Evolutionary conservation across 2,113 vertebrate species (phyloP), one percentile per base, ranked within the genome.

Genomic region (Myiopsitta monachus): DNA sequence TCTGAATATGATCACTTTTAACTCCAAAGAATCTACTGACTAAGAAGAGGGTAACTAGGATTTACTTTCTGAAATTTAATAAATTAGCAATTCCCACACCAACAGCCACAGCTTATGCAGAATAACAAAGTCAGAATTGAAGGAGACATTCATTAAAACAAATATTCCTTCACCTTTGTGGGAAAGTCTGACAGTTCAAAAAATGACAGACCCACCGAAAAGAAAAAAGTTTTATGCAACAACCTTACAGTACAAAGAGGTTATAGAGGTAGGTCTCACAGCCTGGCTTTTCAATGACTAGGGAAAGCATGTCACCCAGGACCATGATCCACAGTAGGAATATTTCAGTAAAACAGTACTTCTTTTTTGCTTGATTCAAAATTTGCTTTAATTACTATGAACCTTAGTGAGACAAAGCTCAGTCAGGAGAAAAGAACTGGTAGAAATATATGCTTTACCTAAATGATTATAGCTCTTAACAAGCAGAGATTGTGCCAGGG

Each of bases 371-470:
- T 62, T 43, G 16, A 33, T 5, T 22, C 43, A 72, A 31, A 80
- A 70, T 87, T 92, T 79, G 8, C 44, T 88, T 90, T 80, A 80
- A 80, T 93, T 83, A 81, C 17, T 18, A 28, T 38, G 13, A n/a
- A 24, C 74, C 26, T 75, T 47, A 66, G 30, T 27, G 43, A 88
- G 55, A 27, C 64, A 88, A 83, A 93, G 26, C 31, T 88, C 73
- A 94, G 68, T 3, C 64, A 74, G 33, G 59, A 88, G 63, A 85
- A 92, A 72, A 38, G 44, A 85, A 79, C 47, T 54, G 55, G 83
- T 49, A 87, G 82, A 67, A 31, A 17, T 18, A 61, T 39, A 39
- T n/a, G 18, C 39, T 76, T 90, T 76, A 83, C 44, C 9, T 76
- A 85, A 84, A 43, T 72, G 9, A 49, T 69, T 75, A 7, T 16